These are phyloP conservation scores for Zaprionus lineosus DNA, from an alignment of 2,888 invertebrate genomes.

Conservation along the genomic window DNA sequence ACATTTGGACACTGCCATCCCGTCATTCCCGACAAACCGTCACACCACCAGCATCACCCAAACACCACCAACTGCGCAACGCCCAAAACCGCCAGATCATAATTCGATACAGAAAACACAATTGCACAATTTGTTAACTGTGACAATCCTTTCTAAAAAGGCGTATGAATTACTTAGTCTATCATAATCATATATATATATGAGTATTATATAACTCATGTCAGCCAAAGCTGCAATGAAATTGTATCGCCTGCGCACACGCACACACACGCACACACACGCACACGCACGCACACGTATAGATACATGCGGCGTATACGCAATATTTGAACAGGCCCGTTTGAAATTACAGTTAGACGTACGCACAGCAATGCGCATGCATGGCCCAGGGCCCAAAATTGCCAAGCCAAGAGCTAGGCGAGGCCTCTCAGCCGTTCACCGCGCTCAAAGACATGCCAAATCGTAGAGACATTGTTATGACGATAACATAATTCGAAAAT, in stretches of 20 bases:
- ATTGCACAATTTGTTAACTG: slow-evolving; percentile 45
- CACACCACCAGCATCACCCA: too few species aligned
- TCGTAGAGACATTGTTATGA: slow-evolving; percentile 28
- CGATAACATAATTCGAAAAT: slow-evolving; percentile 32
- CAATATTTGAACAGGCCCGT: slow-evolving; percentile 64
- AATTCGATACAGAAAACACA: slow-evolving; percentile 28
- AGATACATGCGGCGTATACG: slow-evolving; percentile 62
- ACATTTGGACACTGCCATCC: too few species aligned
- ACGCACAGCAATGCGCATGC: slow-evolving; percentile 70
- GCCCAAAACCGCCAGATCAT: slow-evolving; percentile 16
- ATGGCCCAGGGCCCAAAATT: slow-evolving; percentile 30
- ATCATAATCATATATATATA: slow-evolving; percentile 3
- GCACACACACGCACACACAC: slow-evolving; percentile 20
- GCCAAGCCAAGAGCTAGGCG: slow-evolving; percentile 17
- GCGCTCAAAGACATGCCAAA: slow-evolving; percentile 47
- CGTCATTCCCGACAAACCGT: too few species aligned
- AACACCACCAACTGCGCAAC: too few species aligned
- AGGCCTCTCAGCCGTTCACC: slow-evolving; percentile 21
- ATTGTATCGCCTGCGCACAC: slow-evolving; percentile 55
- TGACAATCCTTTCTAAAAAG: slow-evolving; percentile 65
- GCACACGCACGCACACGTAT: slow-evolving; percentile 11
- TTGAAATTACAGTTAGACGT: slow-evolving; percentile 71
- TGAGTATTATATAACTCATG: slow-evolving; percentile 51
- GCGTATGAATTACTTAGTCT: slow-evolving; percentile 59
- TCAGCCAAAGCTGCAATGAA: slow-evolving; percentile 42